Conservation (phyloP, 2,113 vertebrate species). For the Tyrannus savana region DNA sequence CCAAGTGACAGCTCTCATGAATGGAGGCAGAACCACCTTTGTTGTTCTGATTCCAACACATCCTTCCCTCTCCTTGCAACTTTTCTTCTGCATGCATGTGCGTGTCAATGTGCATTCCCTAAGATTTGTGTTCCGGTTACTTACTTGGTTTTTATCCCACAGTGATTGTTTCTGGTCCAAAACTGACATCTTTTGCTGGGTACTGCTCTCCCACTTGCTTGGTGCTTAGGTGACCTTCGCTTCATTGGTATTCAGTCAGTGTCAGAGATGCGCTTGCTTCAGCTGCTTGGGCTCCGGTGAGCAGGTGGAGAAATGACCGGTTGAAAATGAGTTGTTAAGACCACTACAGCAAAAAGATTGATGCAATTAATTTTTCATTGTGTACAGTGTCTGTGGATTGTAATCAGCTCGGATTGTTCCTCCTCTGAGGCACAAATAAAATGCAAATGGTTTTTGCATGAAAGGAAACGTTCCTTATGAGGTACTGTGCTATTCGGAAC, state of each 20-base stretch:
- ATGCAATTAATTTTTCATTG: constrained; percentile 89
- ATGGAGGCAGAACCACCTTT: constrained; percentile 43
- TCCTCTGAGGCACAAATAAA: constrained; percentile 77
- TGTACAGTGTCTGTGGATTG: constrained; percentile 73
- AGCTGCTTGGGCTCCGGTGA: constrained; percentile 75
- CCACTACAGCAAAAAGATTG: constrained; percentile 82
- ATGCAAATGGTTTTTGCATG: constrained; percentile 74
- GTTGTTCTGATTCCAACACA: constrained; percentile 22
- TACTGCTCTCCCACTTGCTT: constrained; percentile 10
- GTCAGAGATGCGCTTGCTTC: constrained; percentile 69
- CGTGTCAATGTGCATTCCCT: neutral
- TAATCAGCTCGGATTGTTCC: constrained; percentile 81
- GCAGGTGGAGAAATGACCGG: constrained; percentile 84
- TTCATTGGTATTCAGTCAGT: constrained; percentile 80
- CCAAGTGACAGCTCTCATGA: constrained; percentile 21
- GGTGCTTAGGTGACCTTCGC: constrained; percentile 65
- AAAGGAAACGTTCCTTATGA: constrained; percentile 72
- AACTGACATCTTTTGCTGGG: constrained; percentile 62
- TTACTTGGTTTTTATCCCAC: constrained; percentile 7
- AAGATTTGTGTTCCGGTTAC: constrained; percentile 40
- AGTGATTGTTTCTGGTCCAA: constrained; percentile 53
- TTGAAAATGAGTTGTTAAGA: constrained; percentile 85
- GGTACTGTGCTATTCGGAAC: constrained; percentile 44
- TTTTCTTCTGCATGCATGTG: neutral
- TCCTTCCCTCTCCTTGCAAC: neutral